Conservation (phyloP, 2,888 invertebrate species). For the Saturnia japonica region DNA sequence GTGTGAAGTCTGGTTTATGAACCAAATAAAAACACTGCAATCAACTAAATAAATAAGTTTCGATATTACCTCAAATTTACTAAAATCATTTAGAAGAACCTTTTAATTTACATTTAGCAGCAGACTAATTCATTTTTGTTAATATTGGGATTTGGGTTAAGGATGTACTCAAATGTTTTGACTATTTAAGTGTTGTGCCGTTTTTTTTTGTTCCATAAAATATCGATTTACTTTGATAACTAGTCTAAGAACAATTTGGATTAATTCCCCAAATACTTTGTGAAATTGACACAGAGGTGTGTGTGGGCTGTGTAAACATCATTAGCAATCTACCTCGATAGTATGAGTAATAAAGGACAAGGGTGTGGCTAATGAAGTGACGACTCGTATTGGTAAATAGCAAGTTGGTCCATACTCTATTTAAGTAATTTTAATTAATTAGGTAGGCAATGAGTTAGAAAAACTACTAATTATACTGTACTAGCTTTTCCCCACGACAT, state of each 20-base stretch:
- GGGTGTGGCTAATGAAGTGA: slow-evolving; percentile 10
- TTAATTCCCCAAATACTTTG: background rate
- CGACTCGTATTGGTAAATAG: background rate
- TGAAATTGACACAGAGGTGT: slow-evolving; percentile 1
- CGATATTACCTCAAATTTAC: no score
- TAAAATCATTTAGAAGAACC: no score
- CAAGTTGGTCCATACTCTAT: background rate
- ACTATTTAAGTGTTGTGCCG: no score
- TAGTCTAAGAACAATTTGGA: background rate
- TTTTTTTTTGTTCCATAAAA: no score
- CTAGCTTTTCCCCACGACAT: background rate
- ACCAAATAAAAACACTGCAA: no score
- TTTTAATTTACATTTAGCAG: no score
- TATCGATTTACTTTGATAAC: background rate
- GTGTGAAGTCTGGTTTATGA: no score
- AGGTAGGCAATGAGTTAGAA: background rate
- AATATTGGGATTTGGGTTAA: no score
- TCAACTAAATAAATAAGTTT: no score
- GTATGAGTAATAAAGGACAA: background rate
- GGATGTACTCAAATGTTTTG: no score
- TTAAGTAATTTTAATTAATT: background rate
- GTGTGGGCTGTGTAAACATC: slow-evolving; percentile 3
- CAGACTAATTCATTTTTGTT: no score
- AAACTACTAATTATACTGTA: background rate
- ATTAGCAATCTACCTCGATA: background rate